These are phyloP conservation scores for Bradypus variegatus DNA, from an alignment of 2,797 vertebrate genomes.

Conservation along the genomic window DNA sequence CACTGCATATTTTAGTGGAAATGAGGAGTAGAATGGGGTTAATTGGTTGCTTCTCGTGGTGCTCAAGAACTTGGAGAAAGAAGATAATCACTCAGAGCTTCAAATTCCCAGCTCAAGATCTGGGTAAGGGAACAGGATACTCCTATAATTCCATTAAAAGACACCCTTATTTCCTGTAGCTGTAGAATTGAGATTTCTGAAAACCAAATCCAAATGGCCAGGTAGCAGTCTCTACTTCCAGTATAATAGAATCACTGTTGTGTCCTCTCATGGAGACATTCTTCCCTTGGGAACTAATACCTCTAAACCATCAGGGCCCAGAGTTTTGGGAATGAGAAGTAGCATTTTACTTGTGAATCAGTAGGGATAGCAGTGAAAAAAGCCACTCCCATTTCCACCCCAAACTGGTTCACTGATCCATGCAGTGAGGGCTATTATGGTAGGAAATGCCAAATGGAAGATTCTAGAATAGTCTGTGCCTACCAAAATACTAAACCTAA, in stretches of 20 bases:
- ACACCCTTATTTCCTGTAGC: background rate
- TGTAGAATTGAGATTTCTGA: background rate
- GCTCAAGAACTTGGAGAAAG: background rate
- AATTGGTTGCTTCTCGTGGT: background rate
- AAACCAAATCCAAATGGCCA: background rate
- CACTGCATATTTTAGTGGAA: background rate
- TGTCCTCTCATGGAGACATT: background rate
- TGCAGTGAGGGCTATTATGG: background rate
- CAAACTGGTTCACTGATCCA: background rate
- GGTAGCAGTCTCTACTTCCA: background rate
- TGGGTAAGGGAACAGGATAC: background rate
- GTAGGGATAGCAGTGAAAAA: background rate
- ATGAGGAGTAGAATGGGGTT: background rate
- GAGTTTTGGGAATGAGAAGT: background rate
- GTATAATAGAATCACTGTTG: background rate
- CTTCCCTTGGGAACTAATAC: background rate
- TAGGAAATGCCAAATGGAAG: background rate
- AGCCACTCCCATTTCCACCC: background rate
- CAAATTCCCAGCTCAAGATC: background rate
- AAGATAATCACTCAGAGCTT: background rate
- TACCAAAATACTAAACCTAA: background rate
- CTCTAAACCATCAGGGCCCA: background rate
- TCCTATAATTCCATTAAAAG: background rate
- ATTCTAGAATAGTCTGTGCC: background rate
- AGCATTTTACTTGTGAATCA: background rate